These are phyloP conservation scores for Neomonachus schauinslandi DNA, from an alignment of 2,113 vertebrate species.

Conservation along the genomic window DNA sequence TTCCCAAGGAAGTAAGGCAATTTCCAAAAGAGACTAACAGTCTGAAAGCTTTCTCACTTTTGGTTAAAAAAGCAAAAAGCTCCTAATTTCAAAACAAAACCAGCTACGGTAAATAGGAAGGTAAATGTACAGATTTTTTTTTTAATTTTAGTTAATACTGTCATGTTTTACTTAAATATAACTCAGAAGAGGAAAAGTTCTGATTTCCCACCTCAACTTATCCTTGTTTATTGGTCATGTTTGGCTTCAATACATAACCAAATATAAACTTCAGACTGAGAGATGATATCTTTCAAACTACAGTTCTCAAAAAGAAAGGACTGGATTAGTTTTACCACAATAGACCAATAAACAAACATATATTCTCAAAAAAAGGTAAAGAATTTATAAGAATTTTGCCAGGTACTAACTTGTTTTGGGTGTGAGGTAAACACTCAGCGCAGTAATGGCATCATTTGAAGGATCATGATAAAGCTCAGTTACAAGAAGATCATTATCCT, in stretches of 20 bases:
- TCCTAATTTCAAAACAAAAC: not conserved
- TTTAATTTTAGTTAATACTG: not conserved
- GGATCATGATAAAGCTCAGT: slow-evolving; percentile 98
- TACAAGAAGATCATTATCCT: slow-evolving; percentile 97
- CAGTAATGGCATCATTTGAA: slow-evolving; percentile 97
- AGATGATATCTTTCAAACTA: not conserved
- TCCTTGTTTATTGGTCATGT: not conserved
- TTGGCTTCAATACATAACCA: not conserved
- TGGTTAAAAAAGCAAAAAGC: not conserved
- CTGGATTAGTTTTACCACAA: not conserved
- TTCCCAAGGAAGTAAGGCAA: not conserved
- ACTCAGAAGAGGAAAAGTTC: not conserved
- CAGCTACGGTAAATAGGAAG: not conserved
- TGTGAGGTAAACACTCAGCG: slow-evolving; percentile 98
- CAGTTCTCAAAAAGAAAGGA: not conserved
- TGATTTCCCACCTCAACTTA: not conserved
- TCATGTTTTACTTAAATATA: not conserved
- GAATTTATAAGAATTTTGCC: rapidly evolving
- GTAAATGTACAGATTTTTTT: not conserved
- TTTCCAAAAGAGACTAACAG: not conserved
- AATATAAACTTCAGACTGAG: not conserved
- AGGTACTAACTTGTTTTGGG: slow-evolving; percentile 96
- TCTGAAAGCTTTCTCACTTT: not conserved
- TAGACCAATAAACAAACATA: not conserved
- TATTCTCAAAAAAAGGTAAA: not conserved